A percentile compares a stretch with the other conserved stretches of the same genome.
These are phyloP conservation scores for Drosophila sp. DNA, from an alignment of 1,140 invertebrate genomes.

Conservation along the genomic window DNA sequence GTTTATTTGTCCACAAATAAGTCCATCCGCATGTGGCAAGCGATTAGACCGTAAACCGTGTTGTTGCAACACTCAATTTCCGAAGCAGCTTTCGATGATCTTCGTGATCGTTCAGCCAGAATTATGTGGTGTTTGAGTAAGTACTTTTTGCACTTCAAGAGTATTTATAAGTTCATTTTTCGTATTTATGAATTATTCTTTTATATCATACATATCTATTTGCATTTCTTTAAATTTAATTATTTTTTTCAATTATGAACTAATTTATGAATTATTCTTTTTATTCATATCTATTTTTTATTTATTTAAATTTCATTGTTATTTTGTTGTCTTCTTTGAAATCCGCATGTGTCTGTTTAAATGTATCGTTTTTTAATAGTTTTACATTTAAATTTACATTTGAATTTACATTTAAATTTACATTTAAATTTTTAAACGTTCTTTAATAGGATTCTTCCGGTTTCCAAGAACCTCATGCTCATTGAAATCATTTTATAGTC, in stretches of 20 bases:
- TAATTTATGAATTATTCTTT: too few species aligned
- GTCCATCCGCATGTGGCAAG: neutral
- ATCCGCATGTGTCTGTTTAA: neutral
- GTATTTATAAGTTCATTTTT: too few species aligned
- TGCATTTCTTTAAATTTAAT: too few species aligned
- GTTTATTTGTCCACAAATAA: neutral
- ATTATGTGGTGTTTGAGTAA: too few species aligned
- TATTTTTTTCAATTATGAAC: too few species aligned
- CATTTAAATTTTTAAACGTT: slow-evolving; percentile 60
- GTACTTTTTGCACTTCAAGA: too few species aligned
- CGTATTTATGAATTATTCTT: too few species aligned
- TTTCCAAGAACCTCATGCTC: slow-evolving; percentile 56
- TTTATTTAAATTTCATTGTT: too few species aligned
- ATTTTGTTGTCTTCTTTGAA: too few species aligned
- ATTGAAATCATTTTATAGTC: slow-evolving; percentile 61
- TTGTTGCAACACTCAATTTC: neutral
- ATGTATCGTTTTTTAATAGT: slow-evolving; percentile 7
- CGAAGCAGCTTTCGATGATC: neutral
- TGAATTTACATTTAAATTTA: slow-evolving; percentile 56
- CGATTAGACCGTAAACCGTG: slow-evolving; percentile 10
- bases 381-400: slow-evolving; percentile 16
- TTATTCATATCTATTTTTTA: too few species aligned
- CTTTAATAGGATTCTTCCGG: slow-evolving; percentile 70
- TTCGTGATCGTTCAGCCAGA: neutral
- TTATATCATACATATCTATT: too few species aligned